phyloP scores from a whole-genome alignment of 2,797 vertebrate species.

The Lagorchestes hirsutus region DNA sequence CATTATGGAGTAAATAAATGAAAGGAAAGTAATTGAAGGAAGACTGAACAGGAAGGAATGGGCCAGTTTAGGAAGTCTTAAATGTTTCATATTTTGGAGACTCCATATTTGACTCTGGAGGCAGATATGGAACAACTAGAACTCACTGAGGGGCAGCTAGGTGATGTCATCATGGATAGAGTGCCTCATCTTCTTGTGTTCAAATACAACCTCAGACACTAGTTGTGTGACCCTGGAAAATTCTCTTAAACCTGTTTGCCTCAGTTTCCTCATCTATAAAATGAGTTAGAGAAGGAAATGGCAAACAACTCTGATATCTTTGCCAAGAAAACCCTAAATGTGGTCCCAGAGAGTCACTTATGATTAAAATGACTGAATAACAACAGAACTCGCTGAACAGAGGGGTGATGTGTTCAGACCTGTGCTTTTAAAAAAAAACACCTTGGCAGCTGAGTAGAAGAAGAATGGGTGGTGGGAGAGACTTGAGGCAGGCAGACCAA shows the following conservation, averaged over 20 bases:
- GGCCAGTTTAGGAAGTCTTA: background rate
- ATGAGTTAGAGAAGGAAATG: background rate
- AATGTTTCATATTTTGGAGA: background rate
- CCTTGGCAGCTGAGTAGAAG: background rate
- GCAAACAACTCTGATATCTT: background rate
- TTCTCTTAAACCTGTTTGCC: background rate
- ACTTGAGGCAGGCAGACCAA: background rate
- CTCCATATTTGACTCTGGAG: background rate
- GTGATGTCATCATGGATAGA: background rate
- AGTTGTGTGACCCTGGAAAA: background rate
- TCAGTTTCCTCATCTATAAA: background rate
- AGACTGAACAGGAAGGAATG: background rate
- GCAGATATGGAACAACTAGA: background rate
- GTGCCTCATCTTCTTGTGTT: background rate
- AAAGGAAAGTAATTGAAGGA: background rate
- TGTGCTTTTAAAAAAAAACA: background rate
- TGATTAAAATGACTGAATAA: background rate
- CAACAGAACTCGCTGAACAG: background rate
- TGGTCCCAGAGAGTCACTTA: background rate
- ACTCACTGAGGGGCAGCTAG: background rate
- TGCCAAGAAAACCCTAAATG: background rate
- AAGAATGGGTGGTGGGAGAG: background rate
- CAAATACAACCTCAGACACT: no score
- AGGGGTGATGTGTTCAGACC: background rate
- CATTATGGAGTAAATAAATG: background rate